Evolutionary conservation across 1,140 invertebrate species (phyloP), one percentile per base, ranked within the genome.

Genomic region (Helicoverpa armigera): DNA sequence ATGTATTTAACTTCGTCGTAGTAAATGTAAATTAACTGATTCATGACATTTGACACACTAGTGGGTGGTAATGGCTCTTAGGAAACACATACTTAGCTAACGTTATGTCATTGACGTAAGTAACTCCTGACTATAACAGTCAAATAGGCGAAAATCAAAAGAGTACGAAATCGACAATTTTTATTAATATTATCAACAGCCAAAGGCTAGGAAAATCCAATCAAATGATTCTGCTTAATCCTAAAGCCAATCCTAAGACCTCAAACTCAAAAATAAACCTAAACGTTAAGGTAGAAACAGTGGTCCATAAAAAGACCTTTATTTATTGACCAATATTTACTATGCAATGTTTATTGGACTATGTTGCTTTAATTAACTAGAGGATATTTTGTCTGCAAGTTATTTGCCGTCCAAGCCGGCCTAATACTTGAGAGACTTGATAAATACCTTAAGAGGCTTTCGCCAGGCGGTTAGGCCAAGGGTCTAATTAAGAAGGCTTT

Each of bases 11-110:
- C 14, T 73, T 58, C 43, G 70, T 54, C 70, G 51, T 43, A 73
- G 65, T 13, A 35, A 77, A 77, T 65, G 75, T 51, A 77, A 77
- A 77, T 65, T 77, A 67, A 43, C 18, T 77, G 60, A 77, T 9
- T 77, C 75, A 77, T 67, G 13, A 10, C 23, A 43, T 43, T 73
- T 63, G 75, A 35, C 51, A 50, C 13, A 18, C 14, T 31, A 3
- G 75, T 67, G 29, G 75, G 75, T 61, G 75, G 23, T 77, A 65
- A 67, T 65, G 60, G 31, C 58, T 60, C 29, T 61, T 67, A 67
- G 43, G 16, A 50, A 14, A 13, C 16, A 54, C 14, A 75, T 29
- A 54, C 13, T 77, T 67, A 67, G 75, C 60, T 54, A 54, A 77
- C 61, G 50, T 65, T 67, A 75, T 23, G 35, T 2, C 9, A 23